Conservation (phyloP, 2,888 invertebrate species). For the Deilephila elpenor region DNA sequence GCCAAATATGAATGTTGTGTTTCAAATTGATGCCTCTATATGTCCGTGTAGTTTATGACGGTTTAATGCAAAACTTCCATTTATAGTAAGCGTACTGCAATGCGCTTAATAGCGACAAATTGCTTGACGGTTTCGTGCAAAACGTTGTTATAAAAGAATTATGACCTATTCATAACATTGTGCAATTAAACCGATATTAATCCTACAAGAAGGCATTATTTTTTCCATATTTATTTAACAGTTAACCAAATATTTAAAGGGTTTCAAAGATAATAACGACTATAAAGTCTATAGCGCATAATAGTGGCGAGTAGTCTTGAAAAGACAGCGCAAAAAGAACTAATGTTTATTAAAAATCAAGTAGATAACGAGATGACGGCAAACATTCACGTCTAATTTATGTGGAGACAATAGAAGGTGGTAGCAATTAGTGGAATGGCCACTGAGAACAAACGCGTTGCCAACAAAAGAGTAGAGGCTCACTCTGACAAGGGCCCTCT, state of each 20-base stretch:
- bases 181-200: not conserved
- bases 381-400: conserved; percentile 78
- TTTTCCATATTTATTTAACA: not conserved
- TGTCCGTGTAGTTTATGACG: conserved; percentile 19
- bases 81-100: conserved; percentile 17
- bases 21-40: conserved; percentile 26
- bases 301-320: not conserved
- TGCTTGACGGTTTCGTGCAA: not conserved
- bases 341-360: conserved; percentile 51
- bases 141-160: not conserved
- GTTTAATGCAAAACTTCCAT: conserved; percentile 23
- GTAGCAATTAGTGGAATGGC: conserved; percentile 83
- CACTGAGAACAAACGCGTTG: conserved; percentile 80
- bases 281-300: no score
- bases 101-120: conserved; percentile 14
- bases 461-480: conserved; percentile 76
- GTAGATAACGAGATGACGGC: conserved; percentile 61
- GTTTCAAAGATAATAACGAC: no score
- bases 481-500: conserved; percentile 70
- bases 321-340: conserved; percentile 9
- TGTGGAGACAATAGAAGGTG: conserved; percentile 75
- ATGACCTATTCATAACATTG: not conserved
- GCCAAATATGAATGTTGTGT: conserved; percentile 26
- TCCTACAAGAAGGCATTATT: not conserved
- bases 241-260: no score